Evolutionary conservation across 2,113 vertebrate genomes (phyloP).

Genomic region (Paraplagusia blochii): DNA sequence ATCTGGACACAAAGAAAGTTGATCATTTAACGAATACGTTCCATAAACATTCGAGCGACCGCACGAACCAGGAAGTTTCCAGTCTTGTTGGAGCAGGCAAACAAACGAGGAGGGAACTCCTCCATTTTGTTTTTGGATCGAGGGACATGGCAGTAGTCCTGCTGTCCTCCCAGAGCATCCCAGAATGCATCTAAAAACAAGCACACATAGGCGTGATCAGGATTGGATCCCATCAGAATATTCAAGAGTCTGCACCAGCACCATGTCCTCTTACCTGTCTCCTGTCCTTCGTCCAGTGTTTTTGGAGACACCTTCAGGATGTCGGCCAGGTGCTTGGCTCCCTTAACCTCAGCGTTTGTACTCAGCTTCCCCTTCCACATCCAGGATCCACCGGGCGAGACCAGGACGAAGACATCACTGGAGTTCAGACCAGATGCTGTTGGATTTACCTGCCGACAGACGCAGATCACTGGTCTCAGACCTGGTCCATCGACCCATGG

Average conservation of each 20-base stretch:
- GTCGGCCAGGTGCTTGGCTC: conserved; percentile 76
- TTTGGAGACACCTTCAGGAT: conserved; percentile 73
- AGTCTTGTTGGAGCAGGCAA: conserved; percentile 89
- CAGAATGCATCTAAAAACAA: conserved; percentile 80
- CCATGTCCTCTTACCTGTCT: conserved; percentile 76
- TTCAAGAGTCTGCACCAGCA: not conserved
- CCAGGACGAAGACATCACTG: conserved; percentile 85
- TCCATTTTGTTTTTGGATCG: conserved; percentile 85
- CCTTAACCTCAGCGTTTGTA: conserved; percentile 73
- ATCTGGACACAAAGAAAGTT: conserved; percentile 71
- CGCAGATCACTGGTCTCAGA: not conserved
- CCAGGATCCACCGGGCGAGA: conserved; percentile 76
- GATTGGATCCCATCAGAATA: not conserved
- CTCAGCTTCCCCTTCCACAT: conserved; percentile 83
- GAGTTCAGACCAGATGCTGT: conserved; percentile 83
- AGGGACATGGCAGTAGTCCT: conserved; percentile 78
- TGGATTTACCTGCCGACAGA: conserved; percentile 73
- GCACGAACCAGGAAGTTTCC: conserved; percentile 82
- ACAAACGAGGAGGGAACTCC: conserved; percentile 84
- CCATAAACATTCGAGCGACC: not conserved
- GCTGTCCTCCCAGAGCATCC: conserved; percentile 80
- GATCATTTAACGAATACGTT: not conserved
- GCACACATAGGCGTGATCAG: not conserved
- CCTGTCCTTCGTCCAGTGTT: conserved; percentile 80
- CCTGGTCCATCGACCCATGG: not conserved